phyloP scores from a whole-genome alignment of 2,113 vertebrate genomes.

The Neolamprologus tretocephalus region DNA sequence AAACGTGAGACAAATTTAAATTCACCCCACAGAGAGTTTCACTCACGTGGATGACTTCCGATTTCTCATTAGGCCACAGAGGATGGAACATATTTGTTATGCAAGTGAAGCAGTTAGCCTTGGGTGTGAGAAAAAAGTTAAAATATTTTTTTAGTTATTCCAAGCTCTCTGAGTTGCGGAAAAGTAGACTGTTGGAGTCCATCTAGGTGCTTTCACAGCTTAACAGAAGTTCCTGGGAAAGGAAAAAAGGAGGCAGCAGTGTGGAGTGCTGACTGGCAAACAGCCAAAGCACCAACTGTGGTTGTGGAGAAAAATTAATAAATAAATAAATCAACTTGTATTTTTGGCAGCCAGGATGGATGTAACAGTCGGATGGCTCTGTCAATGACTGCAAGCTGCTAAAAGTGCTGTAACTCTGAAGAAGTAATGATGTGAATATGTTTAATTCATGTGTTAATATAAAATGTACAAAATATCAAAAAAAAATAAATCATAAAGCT shows the following conservation, averaged over 20 bases:
- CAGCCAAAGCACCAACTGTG: slow-evolving; percentile 12
- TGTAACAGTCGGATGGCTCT: not conserved
- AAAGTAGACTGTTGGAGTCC: slow-evolving; percentile 27
- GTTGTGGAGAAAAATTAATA: not conserved
- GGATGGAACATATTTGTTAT: not conserved
- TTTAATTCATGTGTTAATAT: not conserved
- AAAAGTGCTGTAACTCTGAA: not conserved
- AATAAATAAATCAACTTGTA: not conserved
- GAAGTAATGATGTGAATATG: not conserved
- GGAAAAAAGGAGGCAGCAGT: not conserved
- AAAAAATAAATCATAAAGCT: not conserved
- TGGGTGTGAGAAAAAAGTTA: not conserved
- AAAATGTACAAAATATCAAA: not conserved
- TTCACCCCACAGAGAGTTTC: not conserved
- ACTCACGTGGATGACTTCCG: not conserved
- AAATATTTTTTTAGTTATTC: not conserved
- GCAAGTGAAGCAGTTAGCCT: not conserved
- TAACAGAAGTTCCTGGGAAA: slow-evolving; percentile 2
- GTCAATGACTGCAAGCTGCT: not conserved
- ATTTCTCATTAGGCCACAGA: not conserved
- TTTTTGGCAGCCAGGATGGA: slow-evolving; percentile 14
- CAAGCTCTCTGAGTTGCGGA: slow-evolving; percentile 5
- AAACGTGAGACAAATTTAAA: not conserved
- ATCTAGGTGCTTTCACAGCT: slow-evolving; percentile 16
- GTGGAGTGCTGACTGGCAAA: slow-evolving; percentile 30